Conservation (phyloP, 1,140 invertebrate genomes). For the Ceratina australensis region DNA sequence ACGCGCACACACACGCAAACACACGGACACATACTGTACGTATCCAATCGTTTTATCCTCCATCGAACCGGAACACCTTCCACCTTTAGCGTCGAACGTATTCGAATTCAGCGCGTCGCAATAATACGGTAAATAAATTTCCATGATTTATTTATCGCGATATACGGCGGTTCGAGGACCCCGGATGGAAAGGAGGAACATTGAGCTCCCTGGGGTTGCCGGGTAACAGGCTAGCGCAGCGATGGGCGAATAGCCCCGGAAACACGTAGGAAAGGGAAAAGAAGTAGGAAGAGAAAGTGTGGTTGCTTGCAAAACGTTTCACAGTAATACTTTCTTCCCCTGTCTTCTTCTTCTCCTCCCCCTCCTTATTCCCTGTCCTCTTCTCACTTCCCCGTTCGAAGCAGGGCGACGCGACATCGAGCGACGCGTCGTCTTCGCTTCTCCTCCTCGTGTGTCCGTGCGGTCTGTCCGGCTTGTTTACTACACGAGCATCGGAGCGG, state of each 20-base stretch:
- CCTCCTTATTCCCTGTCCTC: background rate
- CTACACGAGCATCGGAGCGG: slow-evolving; percentile 71
- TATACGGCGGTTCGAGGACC: background rate
- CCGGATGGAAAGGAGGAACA: background rate
- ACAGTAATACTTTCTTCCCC: background rate
- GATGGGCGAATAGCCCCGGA: background rate
- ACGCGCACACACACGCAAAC: too few species aligned
- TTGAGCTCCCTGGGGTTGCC: background rate
- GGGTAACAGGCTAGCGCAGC: background rate
- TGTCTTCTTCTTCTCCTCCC: background rate
- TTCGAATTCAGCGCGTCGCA: slow-evolving; percentile 1
- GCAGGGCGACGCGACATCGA: too few species aligned
- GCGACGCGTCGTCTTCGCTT: slow-evolving; percentile 9
- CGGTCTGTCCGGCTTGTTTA: slow-evolving; percentile 71
- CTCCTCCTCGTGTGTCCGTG: slow-evolving; percentile 62
- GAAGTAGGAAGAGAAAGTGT: slow-evolving; percentile 30
- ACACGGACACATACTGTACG: background rate
- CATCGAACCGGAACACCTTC: background rate
- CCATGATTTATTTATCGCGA: slow-evolving; percentile 16
- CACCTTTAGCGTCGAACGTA: background rate
- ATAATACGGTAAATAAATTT: slow-evolving; percentile 37
- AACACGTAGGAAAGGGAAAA: slow-evolving; percentile 2
- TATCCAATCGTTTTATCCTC: slow-evolving; percentile 3
- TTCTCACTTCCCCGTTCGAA: slow-evolving; percentile 1
- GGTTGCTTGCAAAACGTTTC: slow-evolving; percentile 35